Evolutionary conservation across 2,888 invertebrate species (phyloP), one percentile per base, ranked within the genome.

Genomic region (Andrena fulva): DNA sequence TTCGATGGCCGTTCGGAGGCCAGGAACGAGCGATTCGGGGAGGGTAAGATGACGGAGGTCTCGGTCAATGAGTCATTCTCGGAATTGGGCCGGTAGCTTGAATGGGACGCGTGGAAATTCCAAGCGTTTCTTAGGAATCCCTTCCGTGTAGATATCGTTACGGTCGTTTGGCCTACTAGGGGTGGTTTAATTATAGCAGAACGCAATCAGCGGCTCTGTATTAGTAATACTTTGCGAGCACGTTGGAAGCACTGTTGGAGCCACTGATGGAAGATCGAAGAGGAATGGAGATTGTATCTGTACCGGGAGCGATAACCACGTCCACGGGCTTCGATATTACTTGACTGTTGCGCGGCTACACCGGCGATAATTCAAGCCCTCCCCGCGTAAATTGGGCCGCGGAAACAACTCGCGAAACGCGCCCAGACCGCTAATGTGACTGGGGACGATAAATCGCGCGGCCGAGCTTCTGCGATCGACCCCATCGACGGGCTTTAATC

Each of bases 371-470:
- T 63, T 63, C 35, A 63, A 35, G 63, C 6, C 12, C 24, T 24
- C 24, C 24, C 42, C 24, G 24, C 33, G 62, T 31, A 60, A 60
- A 60, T 60, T 60, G 60, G 29, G n/a, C 60, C 60, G 31, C 29
- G 56, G 10, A 35, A 27, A 42, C 12, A 12, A 12, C 6, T 20
- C 24, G 6, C 42, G 42, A 59, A 35, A 20, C 63, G 33, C 63
- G 63, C 63, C 8, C 42, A 42, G 42, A 63, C 63, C 63, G 63
- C 42, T 42, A 42, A 63, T 42, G 42, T 42, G 42, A 42, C 35
- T 35, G 20, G 6, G 12, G 42, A 42, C 42, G 35, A 24, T 42
- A 24, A 63, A 63, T 63, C 24, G 24, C 8, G 63, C 42, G 20
- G 33, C 33, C 62, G 10, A 20, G n/a, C 33, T 33, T 8, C 20